Conservation (phyloP, 2,888 invertebrate genomes). For the Epirrita christyi region DNA sequence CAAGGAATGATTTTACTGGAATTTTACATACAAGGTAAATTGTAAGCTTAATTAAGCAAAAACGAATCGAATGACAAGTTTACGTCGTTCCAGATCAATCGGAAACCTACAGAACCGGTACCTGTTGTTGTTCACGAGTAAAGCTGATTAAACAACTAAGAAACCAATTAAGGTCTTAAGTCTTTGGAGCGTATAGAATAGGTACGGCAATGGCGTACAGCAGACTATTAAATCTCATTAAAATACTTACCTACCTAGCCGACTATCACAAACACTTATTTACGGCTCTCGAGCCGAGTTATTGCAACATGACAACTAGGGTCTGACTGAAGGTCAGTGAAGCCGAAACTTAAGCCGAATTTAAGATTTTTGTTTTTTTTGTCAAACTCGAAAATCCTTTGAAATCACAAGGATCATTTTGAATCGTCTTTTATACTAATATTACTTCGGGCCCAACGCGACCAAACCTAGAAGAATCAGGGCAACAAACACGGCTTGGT, state of each 20-base stretch:
- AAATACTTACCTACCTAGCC: slow-evolving; percentile 73
- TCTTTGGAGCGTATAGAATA: slow-evolving; percentile 56
- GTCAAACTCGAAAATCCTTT: too few relatives aligned
- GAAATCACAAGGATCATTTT: too few relatives aligned
- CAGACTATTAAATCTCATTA: slow-evolving; percentile 75
- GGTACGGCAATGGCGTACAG: slow-evolving; percentile 44
- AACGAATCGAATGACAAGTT: slow-evolving; percentile 55
- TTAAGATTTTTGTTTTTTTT: not conserved
- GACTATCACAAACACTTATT: slow-evolving; percentile 74
- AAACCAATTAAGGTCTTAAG: slow-evolving; percentile 76
- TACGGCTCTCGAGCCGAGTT: slow-evolving; percentile 62
- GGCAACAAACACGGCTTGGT: too few relatives aligned
- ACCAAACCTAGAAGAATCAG: too few relatives aligned
- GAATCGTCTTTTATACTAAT: too few relatives aligned
- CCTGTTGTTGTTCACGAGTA: slow-evolving; percentile 65
- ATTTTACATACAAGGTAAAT: slow-evolving; percentile 22
- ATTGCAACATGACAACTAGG: slow-evolving; percentile 57
- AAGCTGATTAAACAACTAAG: slow-evolving; percentile 73
- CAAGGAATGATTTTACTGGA: slow-evolving; percentile 22
- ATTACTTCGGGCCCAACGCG: too few relatives aligned
- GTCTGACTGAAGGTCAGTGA: slow-evolving; percentile 13
- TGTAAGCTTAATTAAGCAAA: slow-evolving; percentile 29
- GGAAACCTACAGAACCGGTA: slow-evolving; percentile 63
- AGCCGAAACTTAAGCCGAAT: slow-evolving; percentile 22
- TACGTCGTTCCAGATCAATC: slow-evolving; percentile 61